Evolutionary conservation across 2,113 vertebrate species (phyloP).

Genomic region (Meles meles): DNA sequence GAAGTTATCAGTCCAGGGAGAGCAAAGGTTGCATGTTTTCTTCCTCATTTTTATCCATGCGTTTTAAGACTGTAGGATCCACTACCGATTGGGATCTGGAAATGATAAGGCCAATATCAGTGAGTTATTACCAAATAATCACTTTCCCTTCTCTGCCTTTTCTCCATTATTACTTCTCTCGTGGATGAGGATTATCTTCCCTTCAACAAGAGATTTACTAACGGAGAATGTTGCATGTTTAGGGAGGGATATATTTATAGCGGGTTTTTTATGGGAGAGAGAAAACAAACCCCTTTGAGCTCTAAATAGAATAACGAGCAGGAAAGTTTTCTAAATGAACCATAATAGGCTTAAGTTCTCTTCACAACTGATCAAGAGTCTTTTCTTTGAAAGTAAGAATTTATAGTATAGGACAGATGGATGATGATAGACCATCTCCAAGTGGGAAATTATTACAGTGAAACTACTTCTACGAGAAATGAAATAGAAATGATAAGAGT

Average conservation of each 20-base stretch:
- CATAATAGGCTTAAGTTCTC: neutral
- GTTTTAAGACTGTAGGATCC: constrained; percentile 95
- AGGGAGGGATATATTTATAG: neutral
- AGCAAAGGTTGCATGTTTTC: constrained; percentile 99
- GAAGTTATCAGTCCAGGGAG: constrained; percentile 91
- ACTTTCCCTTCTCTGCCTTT: neutral
- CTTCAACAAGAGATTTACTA: constrained; percentile 11
- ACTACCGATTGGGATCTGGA: constrained; percentile 97
- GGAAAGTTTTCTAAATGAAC: neutral
- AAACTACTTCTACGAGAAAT: neutral
- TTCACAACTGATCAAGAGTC: neutral
- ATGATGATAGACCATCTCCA: neutral
- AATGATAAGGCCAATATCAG: constrained; percentile 29
- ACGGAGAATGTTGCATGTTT: neutral
- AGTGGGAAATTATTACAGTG: neutral
- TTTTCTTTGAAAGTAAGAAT: neutral
- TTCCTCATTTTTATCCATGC: constrained; percentile 93
- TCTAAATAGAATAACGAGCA: neutral
- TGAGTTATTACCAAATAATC: neutral
- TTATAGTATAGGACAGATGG: neutral
- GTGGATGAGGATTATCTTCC: neutral
- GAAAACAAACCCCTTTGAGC: neutral
- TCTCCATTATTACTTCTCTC: neutral
- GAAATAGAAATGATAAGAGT: neutral
- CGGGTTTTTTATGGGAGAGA: neutral